Percentiles rank a stretch among this genome's conserved stretches.
Evolutionary conservation across 2,797 vertebrate genomes (phyloP).

Genomic region (Harpagifer antarcticus): DNA sequence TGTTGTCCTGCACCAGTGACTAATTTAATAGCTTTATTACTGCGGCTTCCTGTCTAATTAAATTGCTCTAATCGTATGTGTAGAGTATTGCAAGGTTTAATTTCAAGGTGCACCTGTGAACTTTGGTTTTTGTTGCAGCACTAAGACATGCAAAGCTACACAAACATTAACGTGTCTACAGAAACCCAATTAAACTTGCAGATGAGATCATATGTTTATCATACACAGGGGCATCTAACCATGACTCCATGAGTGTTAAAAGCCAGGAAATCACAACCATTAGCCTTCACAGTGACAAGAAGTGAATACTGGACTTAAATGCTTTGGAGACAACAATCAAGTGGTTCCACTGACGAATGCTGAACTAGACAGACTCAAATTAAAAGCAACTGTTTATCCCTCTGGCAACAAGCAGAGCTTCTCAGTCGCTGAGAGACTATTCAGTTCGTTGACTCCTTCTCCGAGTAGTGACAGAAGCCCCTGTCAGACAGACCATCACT

Average conservation of each 20-base stretch:
- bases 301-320: slow-evolving; percentile 28
- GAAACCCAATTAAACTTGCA: slow-evolving; percentile 31
- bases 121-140: slow-evolving; percentile 44
- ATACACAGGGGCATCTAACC: neutral
- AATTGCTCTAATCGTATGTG: slow-evolving; percentile 83
- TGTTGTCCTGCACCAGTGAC: slow-evolving; percentile 67
- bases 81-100: slow-evolving; percentile 75
- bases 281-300: slow-evolving; percentile 24
- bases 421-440: slow-evolving; percentile 54
- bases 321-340: slow-evolving; percentile 49
- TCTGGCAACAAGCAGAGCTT: slow-evolving; percentile 61
- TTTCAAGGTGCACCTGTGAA: slow-evolving; percentile 74
- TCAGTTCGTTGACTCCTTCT: slow-evolving; percentile 67
- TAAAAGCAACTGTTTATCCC: slow-evolving; percentile 68
- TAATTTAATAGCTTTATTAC: slow-evolving; percentile 83
- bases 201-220: slow-evolving; percentile 8
- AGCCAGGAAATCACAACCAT: neutral
- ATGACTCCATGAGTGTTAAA: neutral
- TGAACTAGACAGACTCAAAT: slow-evolving; percentile 58
- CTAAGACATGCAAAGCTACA: slow-evolving; percentile 24
- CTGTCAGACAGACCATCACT: slow-evolving; percentile 72
- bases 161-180: neutral
- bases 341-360: slow-evolving; percentile 56
- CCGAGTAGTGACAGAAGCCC: slow-evolving; percentile 66
- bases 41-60: slow-evolving; percentile 78